These are phyloP conservation scores for Chaetura pelagica DNA, from an alignment of 2,113 vertebrate genomes.

Conservation along the genomic window DNA sequence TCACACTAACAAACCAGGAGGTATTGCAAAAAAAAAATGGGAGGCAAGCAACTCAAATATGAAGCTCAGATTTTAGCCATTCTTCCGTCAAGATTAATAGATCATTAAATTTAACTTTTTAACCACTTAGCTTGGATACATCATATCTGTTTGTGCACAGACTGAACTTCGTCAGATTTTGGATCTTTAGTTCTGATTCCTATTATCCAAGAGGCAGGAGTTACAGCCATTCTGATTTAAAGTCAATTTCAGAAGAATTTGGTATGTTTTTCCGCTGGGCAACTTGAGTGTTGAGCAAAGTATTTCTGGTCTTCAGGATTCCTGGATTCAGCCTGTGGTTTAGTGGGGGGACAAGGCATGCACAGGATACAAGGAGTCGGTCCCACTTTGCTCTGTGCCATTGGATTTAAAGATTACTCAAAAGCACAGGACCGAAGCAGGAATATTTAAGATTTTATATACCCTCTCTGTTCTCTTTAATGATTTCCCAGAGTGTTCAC, in stretches of 20 bases:
- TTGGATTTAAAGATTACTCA: neutral
- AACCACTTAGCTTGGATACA: accelerated
- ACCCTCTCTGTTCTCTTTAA: neutral
- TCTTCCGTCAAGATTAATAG: accelerated
- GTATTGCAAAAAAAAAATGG: neutral
- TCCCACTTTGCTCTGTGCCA: neutral
- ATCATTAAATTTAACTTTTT: neutral
- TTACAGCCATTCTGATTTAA: neutral
- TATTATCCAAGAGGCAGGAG: neutral
- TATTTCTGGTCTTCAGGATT: neutral
- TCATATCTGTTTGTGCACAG: neutral
- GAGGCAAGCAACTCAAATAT: neutral
- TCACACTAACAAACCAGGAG: neutral
- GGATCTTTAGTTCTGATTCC: neutral
- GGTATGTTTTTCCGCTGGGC: neutral
- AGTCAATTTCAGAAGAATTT: neutral
- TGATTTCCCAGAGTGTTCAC: neutral
- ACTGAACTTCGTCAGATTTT: neutral
- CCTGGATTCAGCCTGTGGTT: accelerated
- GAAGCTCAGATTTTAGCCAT: neutral
- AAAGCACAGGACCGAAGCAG: neutral
- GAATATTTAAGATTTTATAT: neutral
- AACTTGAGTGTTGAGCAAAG: neutral
- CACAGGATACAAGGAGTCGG: neutral
- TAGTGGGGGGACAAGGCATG: accelerated